Conservation (phyloP, 2,888 invertebrate species). For the Stenodera caucasica region DNA sequence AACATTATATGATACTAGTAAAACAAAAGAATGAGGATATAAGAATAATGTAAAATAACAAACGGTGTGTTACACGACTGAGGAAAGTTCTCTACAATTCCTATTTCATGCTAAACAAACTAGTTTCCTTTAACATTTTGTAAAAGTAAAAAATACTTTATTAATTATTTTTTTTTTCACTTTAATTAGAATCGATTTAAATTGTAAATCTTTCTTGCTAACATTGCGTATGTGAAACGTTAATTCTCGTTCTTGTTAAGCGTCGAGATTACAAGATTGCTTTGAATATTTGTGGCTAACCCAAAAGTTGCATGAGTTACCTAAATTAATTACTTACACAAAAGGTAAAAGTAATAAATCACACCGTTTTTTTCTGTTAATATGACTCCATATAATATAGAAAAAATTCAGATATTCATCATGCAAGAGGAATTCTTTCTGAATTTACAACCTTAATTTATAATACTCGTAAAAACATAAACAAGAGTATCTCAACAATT, state of each 20-base stretch:
- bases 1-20: neutral
- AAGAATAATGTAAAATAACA: neutral
- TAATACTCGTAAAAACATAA: no score
- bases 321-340: slow-evolving; percentile 15
- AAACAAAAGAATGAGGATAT: neutral
- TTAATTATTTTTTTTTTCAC: no score
- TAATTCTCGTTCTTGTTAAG: slow-evolving; percentile 1
- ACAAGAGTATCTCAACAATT: neutral
- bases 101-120: neutral
- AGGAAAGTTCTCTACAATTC: neutral
- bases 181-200: neutral
- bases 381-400: neutral
- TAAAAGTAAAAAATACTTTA: no score
- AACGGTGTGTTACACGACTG: neutral
- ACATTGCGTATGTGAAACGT: neutral
- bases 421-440: neutral
- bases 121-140: no score
- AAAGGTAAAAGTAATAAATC: slow-evolving; percentile 11
- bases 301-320: slow-evolving; percentile 11
- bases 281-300: slow-evolving; percentile 8
- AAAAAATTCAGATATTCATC: neutral
- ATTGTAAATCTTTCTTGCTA: neutral
- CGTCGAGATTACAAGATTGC: slow-evolving; percentile 10
- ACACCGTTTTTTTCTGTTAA: neutral
- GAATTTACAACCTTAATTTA: no score